phyloP scores from a whole-genome alignment of 2,888 invertebrate genomes.

The Hirtodrosophila duncani region DNA sequence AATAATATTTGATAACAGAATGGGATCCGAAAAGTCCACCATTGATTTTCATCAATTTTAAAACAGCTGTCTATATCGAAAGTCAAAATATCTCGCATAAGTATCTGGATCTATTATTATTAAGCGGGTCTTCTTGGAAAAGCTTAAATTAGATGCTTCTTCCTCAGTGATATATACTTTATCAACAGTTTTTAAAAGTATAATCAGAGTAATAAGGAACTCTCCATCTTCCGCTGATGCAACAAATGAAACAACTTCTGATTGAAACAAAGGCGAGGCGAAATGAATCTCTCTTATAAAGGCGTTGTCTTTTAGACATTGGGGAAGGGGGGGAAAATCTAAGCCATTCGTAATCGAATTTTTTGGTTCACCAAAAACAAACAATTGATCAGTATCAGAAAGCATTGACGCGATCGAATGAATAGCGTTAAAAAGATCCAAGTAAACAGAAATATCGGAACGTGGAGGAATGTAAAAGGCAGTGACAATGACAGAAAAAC shows the following conservation, averaged over 20 bases:
- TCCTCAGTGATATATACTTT: conserved; percentile 1
- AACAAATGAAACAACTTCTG: conserved; percentile 19
- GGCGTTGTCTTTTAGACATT: too few species aligned
- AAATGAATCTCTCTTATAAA: too few species aligned
- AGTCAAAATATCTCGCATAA: neutral
- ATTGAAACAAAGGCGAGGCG: conserved; percentile 10
- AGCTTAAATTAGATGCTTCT: neutral
- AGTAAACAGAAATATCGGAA: too few species aligned
- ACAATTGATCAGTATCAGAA: too few species aligned
- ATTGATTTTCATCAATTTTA: neutral
- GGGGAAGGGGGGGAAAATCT: conserved; percentile 11
- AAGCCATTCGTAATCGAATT: conserved; percentile 4
- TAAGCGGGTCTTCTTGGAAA: neutral
- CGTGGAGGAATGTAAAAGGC: too few species aligned
- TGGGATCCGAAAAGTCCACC: neutral
- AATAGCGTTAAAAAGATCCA: too few species aligned
- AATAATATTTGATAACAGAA: neutral
- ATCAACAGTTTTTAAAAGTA: conserved; percentile 5
- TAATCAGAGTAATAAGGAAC: neutral
- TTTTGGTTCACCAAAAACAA: too few species aligned
- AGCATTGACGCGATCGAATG: too few species aligned
- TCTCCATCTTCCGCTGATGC: conserved; percentile 10
- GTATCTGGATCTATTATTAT: neutral
- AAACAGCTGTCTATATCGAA: neutral
- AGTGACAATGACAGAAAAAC: too few species aligned